phyloP scores from a whole-genome alignment of 2,888 invertebrate species.

The Tipula unca region DNA sequence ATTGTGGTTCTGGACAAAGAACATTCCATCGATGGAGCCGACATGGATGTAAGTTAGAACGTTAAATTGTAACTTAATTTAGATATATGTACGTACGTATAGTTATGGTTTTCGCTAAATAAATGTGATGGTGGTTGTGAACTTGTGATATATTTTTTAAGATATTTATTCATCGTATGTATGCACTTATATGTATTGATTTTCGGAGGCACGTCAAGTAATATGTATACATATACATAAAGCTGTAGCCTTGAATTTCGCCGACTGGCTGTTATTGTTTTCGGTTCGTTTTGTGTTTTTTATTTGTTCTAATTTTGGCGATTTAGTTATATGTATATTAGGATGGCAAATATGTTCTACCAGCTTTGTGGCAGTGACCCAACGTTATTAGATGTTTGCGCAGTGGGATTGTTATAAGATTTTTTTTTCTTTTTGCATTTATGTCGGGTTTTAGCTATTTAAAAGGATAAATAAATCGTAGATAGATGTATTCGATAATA shows the following conservation, averaged over 20 bases:
- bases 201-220: background rate
- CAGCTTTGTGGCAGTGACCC: background rate
- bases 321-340: background rate
- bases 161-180: background rate
- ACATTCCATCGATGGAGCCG: background rate
- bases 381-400: no score
- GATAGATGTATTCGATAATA: no score
- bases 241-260: background rate
- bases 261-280: background rate
- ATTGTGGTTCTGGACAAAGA: background rate
- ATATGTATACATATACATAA: background rate
- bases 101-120: background rate
- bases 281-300: background rate
- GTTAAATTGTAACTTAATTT: background rate
- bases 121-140: background rate
- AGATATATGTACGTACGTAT: background rate
- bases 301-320: background rate
- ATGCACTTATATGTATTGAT: background rate
- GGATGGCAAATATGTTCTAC: background rate
- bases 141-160: background rate
- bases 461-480: no score
- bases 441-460: no score
- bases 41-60: background rate
- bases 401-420: no score
- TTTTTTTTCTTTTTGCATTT: no score